A percentile compares a stretch with the other conserved stretches of the same genome.
Conservation (phyloP, 1,140 invertebrate species). For the Thrips palmi region DNA sequence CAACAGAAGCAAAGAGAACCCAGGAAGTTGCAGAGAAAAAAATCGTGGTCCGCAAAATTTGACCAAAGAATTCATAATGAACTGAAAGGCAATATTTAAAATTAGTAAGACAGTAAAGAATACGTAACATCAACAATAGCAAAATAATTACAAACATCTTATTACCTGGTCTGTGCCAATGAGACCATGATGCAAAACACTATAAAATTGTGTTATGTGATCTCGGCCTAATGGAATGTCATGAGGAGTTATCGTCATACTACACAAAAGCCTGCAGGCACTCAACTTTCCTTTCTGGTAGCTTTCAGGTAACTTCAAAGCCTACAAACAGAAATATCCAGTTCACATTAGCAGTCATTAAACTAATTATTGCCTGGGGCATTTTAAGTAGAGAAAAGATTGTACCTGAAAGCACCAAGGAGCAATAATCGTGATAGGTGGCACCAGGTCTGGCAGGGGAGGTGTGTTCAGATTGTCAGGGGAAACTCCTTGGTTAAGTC, state of each 20-base stretch:
- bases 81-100: constrained; percentile 23
- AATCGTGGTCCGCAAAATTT: constrained; percentile 60
- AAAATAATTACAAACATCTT: constrained; percentile 5
- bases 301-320: constrained; percentile 42
- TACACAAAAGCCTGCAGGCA: constrained; percentile 62
- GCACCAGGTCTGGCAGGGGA: constrained; percentile 46
- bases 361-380: too few species aligned
- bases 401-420: constrained; percentile 67
- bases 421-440: constrained; percentile 64
- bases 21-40: constrained; percentile 72
- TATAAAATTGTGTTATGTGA: constrained; percentile 76
- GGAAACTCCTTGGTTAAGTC: constrained; percentile 58
- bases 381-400: not conserved
- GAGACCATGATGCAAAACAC: constrained; percentile 62
- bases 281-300: constrained; percentile 55
- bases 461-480: constrained; percentile 54
- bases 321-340: constrained; percentile 22
- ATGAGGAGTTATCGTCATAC: constrained; percentile 37
- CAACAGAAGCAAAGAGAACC: constrained; percentile 66
- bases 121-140: constrained; percentile 7
- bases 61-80: constrained; percentile 41
- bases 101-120: too few species aligned
- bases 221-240: constrained; percentile 38
- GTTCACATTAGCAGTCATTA: not conserved
- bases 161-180: constrained; percentile 31